Evolutionary conservation across 1,140 invertebrate species (phyloP), one percentile per base, ranked within the genome.

Genomic region (Papilio machaon): DNA sequence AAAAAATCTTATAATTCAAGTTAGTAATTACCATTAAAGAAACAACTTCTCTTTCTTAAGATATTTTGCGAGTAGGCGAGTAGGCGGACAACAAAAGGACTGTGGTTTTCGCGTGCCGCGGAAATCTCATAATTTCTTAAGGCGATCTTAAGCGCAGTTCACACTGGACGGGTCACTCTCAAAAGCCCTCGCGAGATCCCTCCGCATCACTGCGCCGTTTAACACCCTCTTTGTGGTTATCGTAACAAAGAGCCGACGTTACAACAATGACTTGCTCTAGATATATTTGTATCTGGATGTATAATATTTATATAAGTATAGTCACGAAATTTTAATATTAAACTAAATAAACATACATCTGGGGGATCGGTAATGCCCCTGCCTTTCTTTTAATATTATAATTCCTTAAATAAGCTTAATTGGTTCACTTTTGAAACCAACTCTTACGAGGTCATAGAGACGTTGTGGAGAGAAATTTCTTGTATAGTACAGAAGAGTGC

Each of bases 221-320:
- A 91, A 90, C 89, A 89, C 88, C 85, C 86, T 81, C 87, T 88
- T 88, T 91, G 89, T 89, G 85, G 84, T 82, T 77, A 79, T 80
- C 73, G 82, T 83, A 85, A 91, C 88, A 89, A 91, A 91, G 88
- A 80, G 81, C 73, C 38, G 80, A 80, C 81, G 73, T 49, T 70
- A 74, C 82, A 81, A 90, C 87, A 91, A 89, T 85, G 79, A 80
- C 54, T 74, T 75, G 19, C 3, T 73, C 6, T 73, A 81, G 70
- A 83, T 86, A 80, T 73, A 79, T 38, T 80, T 19, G 6, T 38
- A 11, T 73, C 85, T 87, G 76, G 84, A 87, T 77, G 78, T 60
- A 70, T 49, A 46, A 60, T 73, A 79, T 19, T 19, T 35, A 54
- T 35, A 67, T 2, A 11, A 64, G 30, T 7, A 67, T 35, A 67